These are phyloP conservation scores for Lethrus apterus DNA, from an alignment of 1,140 invertebrate genomes.

Conservation along the genomic window DNA sequence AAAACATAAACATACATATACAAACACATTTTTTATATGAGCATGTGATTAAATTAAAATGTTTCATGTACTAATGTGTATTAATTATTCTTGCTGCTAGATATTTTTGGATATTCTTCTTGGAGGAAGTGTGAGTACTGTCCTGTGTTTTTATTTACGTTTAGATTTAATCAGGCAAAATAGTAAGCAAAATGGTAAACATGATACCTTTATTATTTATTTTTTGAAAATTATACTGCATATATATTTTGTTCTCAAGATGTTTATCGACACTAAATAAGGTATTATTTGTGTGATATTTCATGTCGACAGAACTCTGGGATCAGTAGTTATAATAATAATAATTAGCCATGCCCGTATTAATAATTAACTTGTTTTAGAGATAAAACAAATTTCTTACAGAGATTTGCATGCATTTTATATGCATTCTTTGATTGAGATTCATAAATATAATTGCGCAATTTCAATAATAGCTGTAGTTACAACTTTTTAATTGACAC, in stretches of 20 bases:
- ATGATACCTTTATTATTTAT: slow-evolving; percentile 4
- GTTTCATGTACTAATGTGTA: no score
- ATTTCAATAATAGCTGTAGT: no score
- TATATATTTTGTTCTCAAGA: slow-evolving; percentile 3
- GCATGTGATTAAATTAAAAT: background rate
- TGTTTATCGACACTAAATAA: slow-evolving; percentile 8
- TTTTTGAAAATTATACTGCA: slow-evolving; percentile 12
- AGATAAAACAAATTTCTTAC: no score
- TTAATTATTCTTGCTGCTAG: slow-evolving; percentile 21
- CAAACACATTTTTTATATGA: background rate
- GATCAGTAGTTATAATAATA: no score
- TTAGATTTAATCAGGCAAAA: slow-evolving; percentile 25
- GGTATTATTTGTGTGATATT: background rate
- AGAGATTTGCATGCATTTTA: no score
- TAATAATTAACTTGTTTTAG: no score
- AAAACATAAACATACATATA: slow-evolving; percentile 5
- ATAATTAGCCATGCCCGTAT: no score
- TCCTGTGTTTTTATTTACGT: background rate
- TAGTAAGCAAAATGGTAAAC: slow-evolving; percentile 1
- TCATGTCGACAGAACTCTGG: no score
- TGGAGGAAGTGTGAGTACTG: slow-evolving; percentile 36
- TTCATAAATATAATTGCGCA: no score
- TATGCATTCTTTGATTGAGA: no score
- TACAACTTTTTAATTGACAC: no score
- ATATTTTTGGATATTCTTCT: slow-evolving; percentile 31